Evolutionary conservation across 1,140 invertebrate genomes (phyloP).

Genomic region (Tribolium castaneum): DNA sequence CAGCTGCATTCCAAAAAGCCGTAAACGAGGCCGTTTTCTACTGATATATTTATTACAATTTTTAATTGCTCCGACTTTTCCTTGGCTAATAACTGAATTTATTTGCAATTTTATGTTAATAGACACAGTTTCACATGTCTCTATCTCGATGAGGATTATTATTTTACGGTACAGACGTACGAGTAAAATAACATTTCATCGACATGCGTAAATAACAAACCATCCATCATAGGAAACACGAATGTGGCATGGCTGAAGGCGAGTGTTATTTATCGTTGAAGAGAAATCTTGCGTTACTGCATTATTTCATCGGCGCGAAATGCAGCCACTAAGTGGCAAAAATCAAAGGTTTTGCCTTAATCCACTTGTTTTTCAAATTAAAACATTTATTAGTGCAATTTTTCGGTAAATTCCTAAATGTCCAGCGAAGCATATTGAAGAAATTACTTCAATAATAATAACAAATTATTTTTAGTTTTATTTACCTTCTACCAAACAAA

Average conservation of each 20-base stretch:
- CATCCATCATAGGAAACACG: slow-evolving; percentile 13
- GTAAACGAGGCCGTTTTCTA: background rate
- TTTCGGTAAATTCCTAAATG: too few species aligned
- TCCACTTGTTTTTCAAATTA: too few species aligned
- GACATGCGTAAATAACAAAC: background rate
- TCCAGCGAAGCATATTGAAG: too few species aligned
- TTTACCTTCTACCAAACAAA: too few species aligned
- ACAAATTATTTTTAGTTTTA: too few species aligned
- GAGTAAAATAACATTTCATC: slow-evolving; percentile 1
- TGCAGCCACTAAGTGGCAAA: background rate
- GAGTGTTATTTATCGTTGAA: slow-evolving; percentile 1
- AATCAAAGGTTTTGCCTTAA: background rate
- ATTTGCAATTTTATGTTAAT: background rate
- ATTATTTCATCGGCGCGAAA: background rate
- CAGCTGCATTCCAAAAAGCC: background rate
- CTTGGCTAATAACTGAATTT: background rate
- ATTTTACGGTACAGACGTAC: background rate
- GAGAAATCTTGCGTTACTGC: slow-evolving; percentile 15
- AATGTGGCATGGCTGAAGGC: slow-evolving; percentile 13
- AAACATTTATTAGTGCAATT: too few species aligned
- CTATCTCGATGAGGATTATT: background rate
- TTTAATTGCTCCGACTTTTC: background rate
- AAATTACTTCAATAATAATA: too few species aligned
- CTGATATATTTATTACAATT: background rate
- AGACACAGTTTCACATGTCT: background rate